Evolutionary conservation across 2,888 invertebrate genomes (phyloP).

Genomic region (Chironomus riparius): DNA sequence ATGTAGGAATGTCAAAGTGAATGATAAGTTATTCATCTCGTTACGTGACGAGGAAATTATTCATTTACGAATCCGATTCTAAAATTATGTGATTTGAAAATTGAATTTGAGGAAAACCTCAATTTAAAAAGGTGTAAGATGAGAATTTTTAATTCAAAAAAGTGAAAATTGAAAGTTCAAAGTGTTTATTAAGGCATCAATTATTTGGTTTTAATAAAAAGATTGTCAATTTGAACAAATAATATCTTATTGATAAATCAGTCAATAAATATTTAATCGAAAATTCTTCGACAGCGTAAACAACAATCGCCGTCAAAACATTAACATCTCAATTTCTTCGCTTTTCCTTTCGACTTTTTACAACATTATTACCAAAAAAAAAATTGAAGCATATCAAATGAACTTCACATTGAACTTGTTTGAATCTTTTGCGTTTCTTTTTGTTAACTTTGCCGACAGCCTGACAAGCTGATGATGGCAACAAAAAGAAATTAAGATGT

Average conservation of each 20-base stretch:
- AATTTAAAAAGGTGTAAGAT: no score
- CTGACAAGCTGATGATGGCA: background rate
- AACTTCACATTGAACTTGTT: background rate
- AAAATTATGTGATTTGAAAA: background rate
- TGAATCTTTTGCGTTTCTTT: background rate
- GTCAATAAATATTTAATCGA: background rate
- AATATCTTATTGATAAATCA: no score
- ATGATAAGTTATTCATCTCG: conserved; percentile 25
- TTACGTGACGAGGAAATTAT: conserved; percentile 23
- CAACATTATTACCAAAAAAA: no score
- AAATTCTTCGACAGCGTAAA: background rate
- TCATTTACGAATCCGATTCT: conserved; percentile 9
- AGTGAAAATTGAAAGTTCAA: no score
- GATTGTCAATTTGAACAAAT: no score
- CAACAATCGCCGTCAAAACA: background rate
- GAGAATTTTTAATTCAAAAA: no score
- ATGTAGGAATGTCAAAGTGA: conserved; percentile 22
- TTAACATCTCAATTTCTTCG: background rate
- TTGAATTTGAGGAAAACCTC: background rate
- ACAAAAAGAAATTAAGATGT: background rate
- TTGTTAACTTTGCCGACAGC: background rate
- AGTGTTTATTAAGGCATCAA: no score
- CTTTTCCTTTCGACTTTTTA: no score
- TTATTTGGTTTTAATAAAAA: no score
- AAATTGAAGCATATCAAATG: no score